These are phyloP conservation scores for Lacanobia oleracea DNA, from an alignment of 2,888 invertebrate genomes.

Conservation along the genomic window DNA sequence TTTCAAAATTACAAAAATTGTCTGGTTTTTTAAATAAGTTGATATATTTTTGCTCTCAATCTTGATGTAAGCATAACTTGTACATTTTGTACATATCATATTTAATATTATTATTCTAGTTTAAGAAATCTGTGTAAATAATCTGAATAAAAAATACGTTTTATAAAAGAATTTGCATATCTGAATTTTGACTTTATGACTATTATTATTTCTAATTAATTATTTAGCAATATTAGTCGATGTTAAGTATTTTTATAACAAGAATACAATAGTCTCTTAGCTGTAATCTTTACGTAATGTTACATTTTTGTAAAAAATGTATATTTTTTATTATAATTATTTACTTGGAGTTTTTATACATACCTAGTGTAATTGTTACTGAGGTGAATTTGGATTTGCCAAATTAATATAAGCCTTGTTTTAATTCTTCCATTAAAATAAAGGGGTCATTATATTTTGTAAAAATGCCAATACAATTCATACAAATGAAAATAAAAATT, in stretches of 20 bases:
- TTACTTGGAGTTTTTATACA: conserved; percentile 83
- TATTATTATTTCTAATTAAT: conserved; percentile 76
- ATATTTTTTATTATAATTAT: conserved; percentile 88
- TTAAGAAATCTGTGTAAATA: conserved; percentile 80
- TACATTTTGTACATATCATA: conserved; percentile 86
- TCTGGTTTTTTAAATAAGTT: conserved; percentile 51
- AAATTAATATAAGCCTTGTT: conserved; percentile 88
- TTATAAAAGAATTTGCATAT: conserved; percentile 82
- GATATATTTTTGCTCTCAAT: conserved; percentile 68
- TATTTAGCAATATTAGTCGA: conserved; percentile 82
- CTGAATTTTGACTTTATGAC: conserved; percentile 80
- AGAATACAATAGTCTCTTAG: conserved; percentile 79
- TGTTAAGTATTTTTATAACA: conserved; percentile 86
- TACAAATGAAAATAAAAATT: conserved; percentile 89
- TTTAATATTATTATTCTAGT: conserved; percentile 76
- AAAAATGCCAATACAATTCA: conserved; percentile 88
- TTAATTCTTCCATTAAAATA: conserved; percentile 87
- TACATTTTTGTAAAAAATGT: conserved; percentile 89
- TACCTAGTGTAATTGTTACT: conserved; percentile 83
- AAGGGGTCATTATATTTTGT: conserved; percentile 88
- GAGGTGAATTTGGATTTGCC: conserved; percentile 89
- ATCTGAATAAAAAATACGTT: conserved; percentile 80
- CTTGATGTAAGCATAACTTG: conserved; percentile 74
- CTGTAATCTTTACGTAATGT: conserved; percentile 79
- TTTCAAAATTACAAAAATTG: conserved; percentile 50